Percentiles rank a stretch among this genome's conserved stretches.
These are phyloP conservation scores for Phoenicopterus ruber DNA, from an alignment of 2,113 vertebrate species.

Conservation along the genomic window DNA sequence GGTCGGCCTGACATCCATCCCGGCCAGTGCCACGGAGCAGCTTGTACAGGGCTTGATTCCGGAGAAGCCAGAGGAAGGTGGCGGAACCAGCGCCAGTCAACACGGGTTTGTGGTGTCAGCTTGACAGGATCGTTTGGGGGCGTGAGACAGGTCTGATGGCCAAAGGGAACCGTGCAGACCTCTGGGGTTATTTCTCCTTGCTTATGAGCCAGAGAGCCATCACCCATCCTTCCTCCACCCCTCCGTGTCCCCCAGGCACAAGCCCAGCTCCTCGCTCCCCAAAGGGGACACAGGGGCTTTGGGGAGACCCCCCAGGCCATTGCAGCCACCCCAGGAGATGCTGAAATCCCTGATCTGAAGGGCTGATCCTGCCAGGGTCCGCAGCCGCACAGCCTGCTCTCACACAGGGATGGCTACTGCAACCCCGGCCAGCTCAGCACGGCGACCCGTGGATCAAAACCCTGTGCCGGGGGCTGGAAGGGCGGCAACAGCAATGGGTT, in stretches of 20 bases:
- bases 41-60: background rate
- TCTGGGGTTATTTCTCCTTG: background rate
- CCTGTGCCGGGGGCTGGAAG: background rate
- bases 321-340: background rate
- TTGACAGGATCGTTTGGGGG: background rate
- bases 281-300: background rate
- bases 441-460: background rate
- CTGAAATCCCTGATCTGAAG: background rate
- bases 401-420: background rate
- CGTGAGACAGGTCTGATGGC: background rate
- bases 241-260: accelerated
- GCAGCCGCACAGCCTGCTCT: background rate
- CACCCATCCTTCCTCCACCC: too few relatives aligned
- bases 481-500: background rate
- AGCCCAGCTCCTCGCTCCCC: background rate
- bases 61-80: background rate
- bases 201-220: background rate
- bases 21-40: accelerated
- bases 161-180: background rate
- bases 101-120: accelerated
- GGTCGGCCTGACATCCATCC: background rate
- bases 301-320: background rate
- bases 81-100: background rate
- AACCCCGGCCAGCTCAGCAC: background rate
- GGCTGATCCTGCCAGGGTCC: background rate